Base-by-base conservation (phyloP, 92 coral and sea anemone genomes). In the Palythoa grandis region DNA sequence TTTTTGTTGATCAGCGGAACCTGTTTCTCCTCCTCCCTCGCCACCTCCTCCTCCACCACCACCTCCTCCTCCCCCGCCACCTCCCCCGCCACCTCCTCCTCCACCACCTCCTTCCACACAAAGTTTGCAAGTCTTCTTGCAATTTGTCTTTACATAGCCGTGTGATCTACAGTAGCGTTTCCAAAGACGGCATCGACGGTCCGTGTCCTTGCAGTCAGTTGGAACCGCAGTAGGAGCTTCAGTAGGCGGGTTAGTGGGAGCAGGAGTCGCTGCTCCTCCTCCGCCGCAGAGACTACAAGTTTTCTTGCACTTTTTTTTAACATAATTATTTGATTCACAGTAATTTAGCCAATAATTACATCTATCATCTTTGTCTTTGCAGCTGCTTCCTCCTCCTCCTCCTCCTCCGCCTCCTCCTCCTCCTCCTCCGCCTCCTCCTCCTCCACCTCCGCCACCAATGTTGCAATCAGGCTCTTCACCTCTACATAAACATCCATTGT, bases 221-320 rank as follows among this genome's bases (percentile, higher is more conserved):
- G 57, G 72, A n/a, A 20, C 73, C 29, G 70, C 35, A 12, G 84
- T 79, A 4, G 84, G 84, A 40, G 53, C 72, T 43, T 54, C n/a
- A 53, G 80, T 22, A 6, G 67, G 80, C 11, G 67, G 66, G 29
- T 54, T 54, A 25, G 84, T 63, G 5, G 84, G 84, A 40, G 24
- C 20, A 63, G 74, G 74, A 4, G 84, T 65, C 11, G 57, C 35
- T 35, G 40, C 73, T 13, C 53, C 58, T 40, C 72, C 73, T 3
- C 83, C 72, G 3, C 91, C 91, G 71, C 94, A 91, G 1, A 35
- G 37, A 14, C 68, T 67, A 60, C 94, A 91, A 1, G 94, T 91
- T 75, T 82, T 91, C 72, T 79, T 85, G 86, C 94, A 91, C 4
- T 88, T 91, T 10, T 72, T 47, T 52, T 85, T 85, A 10, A 91